These are phyloP conservation scores for Anas bahamensis DNA, from an alignment of 2,797 vertebrate genomes.

Conservation along the genomic window DNA sequence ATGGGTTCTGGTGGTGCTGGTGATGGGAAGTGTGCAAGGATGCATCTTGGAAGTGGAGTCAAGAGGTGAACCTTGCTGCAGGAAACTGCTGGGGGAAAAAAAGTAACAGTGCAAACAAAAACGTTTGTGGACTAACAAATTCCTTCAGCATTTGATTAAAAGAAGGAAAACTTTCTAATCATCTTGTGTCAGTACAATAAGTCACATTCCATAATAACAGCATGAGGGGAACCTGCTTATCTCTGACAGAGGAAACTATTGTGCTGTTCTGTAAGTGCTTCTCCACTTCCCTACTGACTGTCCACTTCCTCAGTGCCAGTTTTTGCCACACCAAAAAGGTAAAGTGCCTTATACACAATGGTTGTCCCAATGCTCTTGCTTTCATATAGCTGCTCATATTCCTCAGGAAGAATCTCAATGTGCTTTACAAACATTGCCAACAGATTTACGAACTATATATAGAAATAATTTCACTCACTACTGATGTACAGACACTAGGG, in stretches of 20 bases:
- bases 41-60: not conserved
- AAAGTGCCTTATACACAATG: not conserved
- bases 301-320: not conserved
- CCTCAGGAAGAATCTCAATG: slow-evolving; percentile 6
- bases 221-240: not conserved
- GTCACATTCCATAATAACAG: not conserved
- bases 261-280: not conserved
- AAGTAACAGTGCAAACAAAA: not conserved
- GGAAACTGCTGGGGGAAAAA: not conserved
- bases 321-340: not conserved
- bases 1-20: not conserved
- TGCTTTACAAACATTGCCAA: slow-evolving; percentile 8
- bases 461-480: slow-evolving; percentile 54
- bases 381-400: slow-evolving; percentile 4
- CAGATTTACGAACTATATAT: slow-evolving; percentile 64
- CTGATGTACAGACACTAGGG: slow-evolving; percentile 53
- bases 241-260: not conserved
- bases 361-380: not conserved
- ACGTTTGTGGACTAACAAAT: not conserved
- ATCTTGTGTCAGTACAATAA: not conserved
- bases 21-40: not conserved
- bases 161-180: slow-evolving; percentile 1
- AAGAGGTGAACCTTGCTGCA: not conserved
- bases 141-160: not conserved
- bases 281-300: not conserved